Conservation (phyloP, 2,113 vertebrate genomes). For the Vulpes lagopus region DNA sequence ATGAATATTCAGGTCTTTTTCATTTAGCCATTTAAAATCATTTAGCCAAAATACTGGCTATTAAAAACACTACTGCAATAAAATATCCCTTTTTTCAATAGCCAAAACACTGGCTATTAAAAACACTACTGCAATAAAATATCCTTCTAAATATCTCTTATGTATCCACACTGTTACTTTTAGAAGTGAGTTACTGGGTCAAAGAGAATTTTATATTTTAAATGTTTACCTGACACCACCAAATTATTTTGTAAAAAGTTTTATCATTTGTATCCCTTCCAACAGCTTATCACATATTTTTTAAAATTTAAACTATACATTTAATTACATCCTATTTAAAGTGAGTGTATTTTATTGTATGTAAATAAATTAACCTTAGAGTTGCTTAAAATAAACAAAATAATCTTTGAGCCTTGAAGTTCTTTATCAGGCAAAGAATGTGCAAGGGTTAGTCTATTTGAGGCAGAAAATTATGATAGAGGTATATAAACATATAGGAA, state of each 20-base stretch:
- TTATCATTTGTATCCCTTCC: not conserved
- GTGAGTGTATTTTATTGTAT: not conserved
- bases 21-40: too few relatives aligned
- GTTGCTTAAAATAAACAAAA: not conserved
- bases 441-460: not conserved
- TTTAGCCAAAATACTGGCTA: not conserved
- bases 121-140: not conserved
- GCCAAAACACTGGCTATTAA: not conserved
- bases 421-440: not conserved
- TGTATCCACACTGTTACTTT: not conserved
- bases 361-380: not conserved
- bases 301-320: constrained; percentile 18
- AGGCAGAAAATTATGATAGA: not conserved
- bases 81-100: not conserved
- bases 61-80: not conserved
- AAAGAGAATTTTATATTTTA: constrained; percentile 44
- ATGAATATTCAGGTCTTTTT: not conserved
- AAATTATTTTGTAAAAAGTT: constrained; percentile 15
- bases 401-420: not conserved
- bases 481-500: not conserved
- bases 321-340: constrained; percentile 1
- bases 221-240: not conserved
- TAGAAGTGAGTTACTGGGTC: not conserved
- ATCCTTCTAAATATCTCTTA: not conserved
- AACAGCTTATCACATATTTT: not conserved